phyloP scores from a whole-genome alignment of 2,888 invertebrate species.

The Sipunculus nudus region DNA sequence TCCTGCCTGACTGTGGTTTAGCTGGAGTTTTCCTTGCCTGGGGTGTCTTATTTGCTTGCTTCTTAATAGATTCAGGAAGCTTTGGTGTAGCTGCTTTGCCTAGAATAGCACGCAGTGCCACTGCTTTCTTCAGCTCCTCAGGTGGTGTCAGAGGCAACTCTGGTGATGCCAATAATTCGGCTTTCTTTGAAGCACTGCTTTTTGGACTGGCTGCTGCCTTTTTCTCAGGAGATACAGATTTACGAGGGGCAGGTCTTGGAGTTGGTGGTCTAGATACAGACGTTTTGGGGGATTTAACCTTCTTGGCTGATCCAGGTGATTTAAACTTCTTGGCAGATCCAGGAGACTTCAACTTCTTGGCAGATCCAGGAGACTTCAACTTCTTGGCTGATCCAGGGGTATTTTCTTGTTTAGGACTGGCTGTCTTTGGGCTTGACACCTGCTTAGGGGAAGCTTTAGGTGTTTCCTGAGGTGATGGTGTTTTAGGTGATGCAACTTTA shows the following conservation, averaged over 20 bases:
- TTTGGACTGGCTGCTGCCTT: not conserved
- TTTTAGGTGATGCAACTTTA: no score
- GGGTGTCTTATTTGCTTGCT: not conserved
- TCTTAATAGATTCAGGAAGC: conserved; percentile 32
- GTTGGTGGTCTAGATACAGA: not conserved
- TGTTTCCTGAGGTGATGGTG: conserved; percentile 9
- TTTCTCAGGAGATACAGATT: not conserved
- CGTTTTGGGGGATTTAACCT: no score
- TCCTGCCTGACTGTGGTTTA: not conserved
- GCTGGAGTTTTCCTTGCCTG: not conserved
- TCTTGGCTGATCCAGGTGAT: no score
- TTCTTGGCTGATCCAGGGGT: no score
- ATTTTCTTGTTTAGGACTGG: conserved; percentile 3
- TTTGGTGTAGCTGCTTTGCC: conserved; percentile 56
- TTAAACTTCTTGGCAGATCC: no score
- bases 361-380: no score
- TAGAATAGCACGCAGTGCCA: conserved; percentile 55
- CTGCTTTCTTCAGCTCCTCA: conserved; percentile 48
- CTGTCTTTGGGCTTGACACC: not conserved
- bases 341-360: no score
- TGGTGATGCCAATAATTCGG: not conserved
- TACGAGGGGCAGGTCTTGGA: not conserved
- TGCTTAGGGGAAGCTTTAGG: conserved; percentile 7
- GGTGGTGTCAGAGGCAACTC: conserved; percentile 43
- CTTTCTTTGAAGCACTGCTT: not conserved